Conservation (phyloP, 2,113 vertebrate species). For the Saguinus midas region DNA sequence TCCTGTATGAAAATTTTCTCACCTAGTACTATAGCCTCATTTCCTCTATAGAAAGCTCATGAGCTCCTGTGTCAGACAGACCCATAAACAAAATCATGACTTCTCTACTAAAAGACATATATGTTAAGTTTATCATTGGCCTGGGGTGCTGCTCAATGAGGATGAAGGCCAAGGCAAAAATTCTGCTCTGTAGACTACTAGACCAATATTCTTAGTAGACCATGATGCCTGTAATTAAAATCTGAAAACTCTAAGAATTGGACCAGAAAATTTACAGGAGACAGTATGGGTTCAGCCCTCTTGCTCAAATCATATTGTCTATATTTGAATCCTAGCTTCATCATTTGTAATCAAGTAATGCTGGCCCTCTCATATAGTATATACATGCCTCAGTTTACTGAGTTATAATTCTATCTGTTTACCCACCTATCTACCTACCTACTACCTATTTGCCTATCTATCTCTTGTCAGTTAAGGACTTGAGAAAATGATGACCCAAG, state of each 20-base stretch:
- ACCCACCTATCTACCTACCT: neutral
- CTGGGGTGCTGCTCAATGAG: neutral
- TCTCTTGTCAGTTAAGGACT: neutral
- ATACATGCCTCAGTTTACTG: neutral
- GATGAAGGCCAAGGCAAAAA: neutral
- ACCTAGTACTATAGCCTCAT: neutral
- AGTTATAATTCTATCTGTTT: neutral
- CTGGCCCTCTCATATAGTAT: neutral
- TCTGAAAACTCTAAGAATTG: neutral
- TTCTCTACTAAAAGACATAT: neutral
- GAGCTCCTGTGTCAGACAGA: neutral
- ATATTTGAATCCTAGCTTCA: neutral
- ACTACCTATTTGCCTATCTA: neutral
- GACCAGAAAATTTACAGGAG: neutral
- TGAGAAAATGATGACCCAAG: neutral
- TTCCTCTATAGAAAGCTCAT: neutral
- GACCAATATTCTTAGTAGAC: neutral
- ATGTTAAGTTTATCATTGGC: neutral
- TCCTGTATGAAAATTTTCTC: neutral
- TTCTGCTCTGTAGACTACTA: neutral
- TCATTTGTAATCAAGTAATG: neutral
- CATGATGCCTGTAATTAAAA: neutral
- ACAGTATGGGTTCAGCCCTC: neutral
- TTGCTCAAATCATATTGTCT: neutral
- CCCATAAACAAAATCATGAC: neutral